phyloP scores from a whole-genome alignment of 2,888 invertebrate species.

The Microctonus brassicae region DNA sequence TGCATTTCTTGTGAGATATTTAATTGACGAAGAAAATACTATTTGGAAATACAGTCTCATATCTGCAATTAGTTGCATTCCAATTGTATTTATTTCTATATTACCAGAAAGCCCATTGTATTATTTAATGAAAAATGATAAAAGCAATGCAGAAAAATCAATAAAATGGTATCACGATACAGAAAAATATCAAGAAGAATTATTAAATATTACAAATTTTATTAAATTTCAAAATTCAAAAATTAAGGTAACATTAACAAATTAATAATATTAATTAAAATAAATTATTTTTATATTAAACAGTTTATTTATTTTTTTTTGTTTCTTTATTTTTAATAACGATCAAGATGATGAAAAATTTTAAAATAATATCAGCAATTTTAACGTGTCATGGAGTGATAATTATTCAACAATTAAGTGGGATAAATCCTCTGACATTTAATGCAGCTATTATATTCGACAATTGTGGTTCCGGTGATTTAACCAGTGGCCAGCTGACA shows the following conservation, averaged over 20 bases:
- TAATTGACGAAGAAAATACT: slow-evolving; percentile 34
- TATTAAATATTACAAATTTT: slow-evolving; percentile 51
- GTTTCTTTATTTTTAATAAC: too few relatives aligned
- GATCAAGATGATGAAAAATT: slow-evolving; percentile 48
- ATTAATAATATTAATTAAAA: slow-evolving; percentile 14
- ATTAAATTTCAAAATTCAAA: slow-evolving; percentile 33
- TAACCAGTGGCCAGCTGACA: slow-evolving; percentile 55
- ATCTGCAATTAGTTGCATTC: slow-evolving; percentile 54
- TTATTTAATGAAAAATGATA: slow-evolving; percentile 50
- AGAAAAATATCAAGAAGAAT: slow-evolving; percentile 46
- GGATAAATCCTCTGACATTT: slow-evolving; percentile 57
- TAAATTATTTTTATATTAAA: too few relatives aligned
- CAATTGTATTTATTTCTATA: slow-evolving; percentile 50
- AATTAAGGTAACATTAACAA: slow-evolving; percentile 50
- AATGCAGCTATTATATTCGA: slow-evolving; percentile 58
- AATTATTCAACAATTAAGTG: slow-evolving; percentile 58
- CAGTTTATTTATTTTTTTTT: too few relatives aligned
- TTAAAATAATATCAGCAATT: slow-evolving; percentile 49
- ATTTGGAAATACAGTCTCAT: slow-evolving; percentile 55
- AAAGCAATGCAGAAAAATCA: slow-evolving; percentile 50
- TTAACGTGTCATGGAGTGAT: slow-evolving; percentile 52
- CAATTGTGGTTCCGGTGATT: slow-evolving; percentile 54
- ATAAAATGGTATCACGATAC: slow-evolving; percentile 54
- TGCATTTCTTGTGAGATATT: slow-evolving; percentile 52
- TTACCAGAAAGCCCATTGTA: slow-evolving; percentile 58